Conservation (phyloP, 2,888 invertebrate genomes). For the Diarsia mendica region DNA sequence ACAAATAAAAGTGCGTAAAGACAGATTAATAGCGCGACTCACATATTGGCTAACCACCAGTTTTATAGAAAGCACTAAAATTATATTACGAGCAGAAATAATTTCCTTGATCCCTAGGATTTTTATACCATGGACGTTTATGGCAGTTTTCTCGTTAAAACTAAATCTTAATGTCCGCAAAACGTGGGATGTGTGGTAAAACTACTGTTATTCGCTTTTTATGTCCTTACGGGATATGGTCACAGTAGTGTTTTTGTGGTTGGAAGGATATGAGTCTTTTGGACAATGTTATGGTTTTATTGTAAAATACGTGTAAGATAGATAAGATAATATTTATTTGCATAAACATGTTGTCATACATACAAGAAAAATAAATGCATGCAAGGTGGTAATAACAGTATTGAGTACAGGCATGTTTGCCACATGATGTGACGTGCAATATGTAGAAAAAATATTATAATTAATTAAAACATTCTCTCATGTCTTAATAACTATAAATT, state of each 20-base stretch:
- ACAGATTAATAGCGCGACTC: slow-evolving; percentile 39
- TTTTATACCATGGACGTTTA: slow-evolving; percentile 60
- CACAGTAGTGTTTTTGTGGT: slow-evolving; percentile 7
- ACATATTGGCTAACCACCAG: slow-evolving; percentile 53
- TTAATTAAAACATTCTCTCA: too few relatives aligned
- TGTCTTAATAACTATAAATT: too few relatives aligned
- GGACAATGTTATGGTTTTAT: slow-evolving; percentile 6
- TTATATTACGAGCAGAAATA: slow-evolving; percentile 62
- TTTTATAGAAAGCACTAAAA: slow-evolving; percentile 63
- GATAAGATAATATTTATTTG: too few relatives aligned
- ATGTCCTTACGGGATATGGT: slow-evolving; percentile 12
- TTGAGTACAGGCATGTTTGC: too few relatives aligned
- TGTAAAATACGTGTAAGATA: not conserved
- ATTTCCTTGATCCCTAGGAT: slow-evolving; percentile 59
- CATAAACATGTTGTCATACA: too few relatives aligned
- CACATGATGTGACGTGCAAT: too few relatives aligned
- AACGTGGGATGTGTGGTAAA: slow-evolving; percentile 48
- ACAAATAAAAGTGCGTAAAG: slow-evolving; percentile 38
- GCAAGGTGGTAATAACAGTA: too few relatives aligned
- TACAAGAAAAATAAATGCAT: too few relatives aligned
- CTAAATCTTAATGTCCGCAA: slow-evolving; percentile 51
- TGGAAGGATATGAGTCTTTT: not conserved
- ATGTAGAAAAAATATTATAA: too few relatives aligned
- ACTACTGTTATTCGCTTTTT: slow-evolving; percentile 42
- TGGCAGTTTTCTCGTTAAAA: slow-evolving; percentile 54